Percentiles rank a stretch among this genome's conserved stretches.
phyloP scores from a whole-genome alignment of 2,888 invertebrate genomes.

The Microctonus brassicae region DNA sequence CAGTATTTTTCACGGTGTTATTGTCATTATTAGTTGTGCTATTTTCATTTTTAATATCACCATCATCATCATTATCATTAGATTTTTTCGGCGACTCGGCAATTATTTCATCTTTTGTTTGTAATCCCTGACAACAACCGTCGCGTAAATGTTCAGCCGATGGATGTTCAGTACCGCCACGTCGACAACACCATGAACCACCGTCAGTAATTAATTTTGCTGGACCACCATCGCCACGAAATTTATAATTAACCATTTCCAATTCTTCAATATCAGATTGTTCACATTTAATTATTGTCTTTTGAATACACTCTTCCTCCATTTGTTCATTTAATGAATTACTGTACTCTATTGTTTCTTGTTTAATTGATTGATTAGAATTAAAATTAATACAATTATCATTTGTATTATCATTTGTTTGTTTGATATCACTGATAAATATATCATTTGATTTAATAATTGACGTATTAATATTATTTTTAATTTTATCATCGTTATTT shows the following conservation, averaged over 20 bases:
- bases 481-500: neutral
- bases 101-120: constrained; percentile 79
- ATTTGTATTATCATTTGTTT: neutral
- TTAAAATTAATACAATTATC: constrained; percentile 48
- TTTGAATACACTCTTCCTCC: constrained; percentile 44
- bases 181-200: constrained; percentile 81
- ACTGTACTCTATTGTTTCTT: constrained; percentile 56
- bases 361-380: constrained; percentile 55
- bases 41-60: constrained; percentile 23
- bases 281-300: constrained; percentile 52
- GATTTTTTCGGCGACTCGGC: constrained; percentile 70
- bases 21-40: too few species aligned
- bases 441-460: constrained; percentile 2
- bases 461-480: constrained; percentile 16
- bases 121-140: constrained; percentile 80
- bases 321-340: constrained; percentile 43
- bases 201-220: constrained; percentile 74
- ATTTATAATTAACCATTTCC: constrained; percentile 64
- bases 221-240: constrained; percentile 80
- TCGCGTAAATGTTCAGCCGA: constrained; percentile 81
- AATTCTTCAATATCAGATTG: constrained; percentile 55
- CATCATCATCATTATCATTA: constrained; percentile 60
- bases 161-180: constrained; percentile 80
- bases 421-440: neutral
- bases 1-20: constrained; percentile 60